Conservation (phyloP, 2,888 invertebrate genomes). For the Calameuta pallipes region DNA sequence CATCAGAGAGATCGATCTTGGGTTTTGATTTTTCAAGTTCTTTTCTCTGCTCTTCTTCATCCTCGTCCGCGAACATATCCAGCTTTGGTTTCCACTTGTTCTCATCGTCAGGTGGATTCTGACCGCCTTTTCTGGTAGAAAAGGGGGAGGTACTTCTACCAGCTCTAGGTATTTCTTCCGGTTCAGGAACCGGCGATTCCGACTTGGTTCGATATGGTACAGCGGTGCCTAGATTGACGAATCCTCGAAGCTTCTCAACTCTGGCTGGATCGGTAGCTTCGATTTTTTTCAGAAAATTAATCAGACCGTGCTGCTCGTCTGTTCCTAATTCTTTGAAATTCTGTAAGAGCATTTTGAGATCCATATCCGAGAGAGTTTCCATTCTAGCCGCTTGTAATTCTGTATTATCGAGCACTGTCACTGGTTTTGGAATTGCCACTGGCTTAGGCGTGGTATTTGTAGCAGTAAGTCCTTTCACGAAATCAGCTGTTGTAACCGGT, state of each 20-base stretch:
- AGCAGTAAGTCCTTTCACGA: slow-evolving; percentile 62
- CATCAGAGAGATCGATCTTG: slow-evolving; percentile 73
- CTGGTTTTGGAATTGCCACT: slow-evolving; percentile 1
- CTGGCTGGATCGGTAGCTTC: slow-evolving; percentile 81
- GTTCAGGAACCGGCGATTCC: slow-evolving; percentile 38
- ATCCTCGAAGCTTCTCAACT: slow-evolving; percentile 82
- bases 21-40: slow-evolving; percentile 55
- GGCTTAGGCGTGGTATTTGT: slow-evolving; percentile 18
- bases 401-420: slow-evolving; percentile 56
- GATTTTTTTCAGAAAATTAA: slow-evolving; percentile 83
- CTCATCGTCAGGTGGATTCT: slow-evolving; percentile 64
- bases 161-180: slow-evolving; percentile 15
- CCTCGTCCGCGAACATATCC: slow-evolving; percentile 60
- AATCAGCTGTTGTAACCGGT: slow-evolving; percentile 69
- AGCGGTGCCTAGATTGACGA: slow-evolving; percentile 73
- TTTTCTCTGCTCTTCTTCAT: slow-evolving; percentile 44
- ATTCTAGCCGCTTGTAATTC: slow-evolving; percentile 68
- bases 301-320: slow-evolving; percentile 86
- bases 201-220: slow-evolving; percentile 30
- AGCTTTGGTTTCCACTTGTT: slow-evolving; percentile 61
- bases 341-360: slow-evolving; percentile 81
- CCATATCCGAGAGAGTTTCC: slow-evolving; percentile 83
- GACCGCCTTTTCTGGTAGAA: slow-evolving; percentile 64
- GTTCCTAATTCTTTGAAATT: slow-evolving; percentile 84
- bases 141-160: slow-evolving; percentile 67